These are phyloP conservation scores for Catharus ustulatus DNA, from an alignment of 2,797 vertebrate genomes.

Conservation along the genomic window DNA sequence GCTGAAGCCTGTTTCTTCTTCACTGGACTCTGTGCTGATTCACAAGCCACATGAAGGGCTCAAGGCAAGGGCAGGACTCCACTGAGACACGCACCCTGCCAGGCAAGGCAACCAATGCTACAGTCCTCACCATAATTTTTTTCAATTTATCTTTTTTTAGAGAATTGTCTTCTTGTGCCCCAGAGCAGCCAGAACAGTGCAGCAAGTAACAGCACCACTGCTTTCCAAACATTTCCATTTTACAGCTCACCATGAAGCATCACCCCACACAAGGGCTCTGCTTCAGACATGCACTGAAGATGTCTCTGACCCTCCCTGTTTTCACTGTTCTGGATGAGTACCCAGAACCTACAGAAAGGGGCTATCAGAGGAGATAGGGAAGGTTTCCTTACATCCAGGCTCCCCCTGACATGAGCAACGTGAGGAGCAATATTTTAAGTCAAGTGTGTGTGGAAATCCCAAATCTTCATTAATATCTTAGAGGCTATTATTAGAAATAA, in stretches of 20 bases:
- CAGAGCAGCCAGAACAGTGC: not conserved
- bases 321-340: not conserved
- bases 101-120: not conserved
- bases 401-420: fast-evolving
- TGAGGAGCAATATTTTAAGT: not conserved
- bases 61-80: not conserved
- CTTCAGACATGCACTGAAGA: not conserved
- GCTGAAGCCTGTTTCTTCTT: not conserved
- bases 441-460: fast-evolving
- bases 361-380: not conserved
- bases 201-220: not conserved
- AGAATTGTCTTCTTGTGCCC: not conserved
- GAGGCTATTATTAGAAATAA: not conserved
- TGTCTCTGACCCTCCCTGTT: not conserved
- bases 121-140: too few relatives aligned
- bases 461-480: not conserved
- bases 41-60: not conserved
- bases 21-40: not conserved
- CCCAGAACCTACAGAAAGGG: not conserved
- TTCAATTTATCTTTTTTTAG: not conserved
- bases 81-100: not conserved
- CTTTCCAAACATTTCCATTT: not conserved
- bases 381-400: not conserved
- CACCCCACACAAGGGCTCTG: not conserved
- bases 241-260: not conserved